Evolutionary conservation across 1,140 invertebrate species (phyloP).

Genomic region (Drosophila seguyi): DNA sequence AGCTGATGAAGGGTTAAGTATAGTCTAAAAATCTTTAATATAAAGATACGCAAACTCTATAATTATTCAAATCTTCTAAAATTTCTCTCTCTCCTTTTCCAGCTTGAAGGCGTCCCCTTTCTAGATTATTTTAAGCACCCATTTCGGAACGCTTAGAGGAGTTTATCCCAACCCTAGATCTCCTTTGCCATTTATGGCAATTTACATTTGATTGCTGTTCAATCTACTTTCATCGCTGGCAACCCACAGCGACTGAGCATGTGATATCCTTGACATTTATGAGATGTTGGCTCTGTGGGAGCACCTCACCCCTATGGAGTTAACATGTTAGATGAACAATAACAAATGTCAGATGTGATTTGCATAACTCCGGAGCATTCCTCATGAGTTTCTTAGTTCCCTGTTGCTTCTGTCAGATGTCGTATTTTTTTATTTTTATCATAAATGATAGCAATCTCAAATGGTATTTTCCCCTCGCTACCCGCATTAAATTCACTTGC

Average conservation of each 20-base stretch:
- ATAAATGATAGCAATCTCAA: constrained; percentile 70
- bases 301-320: neutral
- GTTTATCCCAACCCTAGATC: constrained; percentile 11
- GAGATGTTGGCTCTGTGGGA: constrained; percentile 34
- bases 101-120: neutral
- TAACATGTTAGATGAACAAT: constrained; percentile 36
- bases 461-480: constrained; percentile 26
- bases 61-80: neutral
- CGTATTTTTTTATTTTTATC: constrained; percentile 18
- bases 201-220: constrained; percentile 47
- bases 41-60: neutral
- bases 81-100: too few relatives aligned
- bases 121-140: constrained; percentile 35
- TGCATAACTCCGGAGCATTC: constrained; percentile 49
- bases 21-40: neutral
- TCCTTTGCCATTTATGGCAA: constrained; percentile 14
- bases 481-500: constrained; percentile 65
- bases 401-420: constrained; percentile 34
- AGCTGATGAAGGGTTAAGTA: neutral
- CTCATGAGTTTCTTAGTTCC: constrained; percentile 25
- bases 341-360: constrained; percentile 68
- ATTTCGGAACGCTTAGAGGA: constrained; percentile 31
- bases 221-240: constrained; percentile 47
- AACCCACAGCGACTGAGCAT: constrained; percentile 27
- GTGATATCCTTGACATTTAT: constrained; percentile 67